These are phyloP conservation scores for Lacerta viridis DNA, from an alignment of 2,797 vertebrate species.

Conservation along the genomic window DNA sequence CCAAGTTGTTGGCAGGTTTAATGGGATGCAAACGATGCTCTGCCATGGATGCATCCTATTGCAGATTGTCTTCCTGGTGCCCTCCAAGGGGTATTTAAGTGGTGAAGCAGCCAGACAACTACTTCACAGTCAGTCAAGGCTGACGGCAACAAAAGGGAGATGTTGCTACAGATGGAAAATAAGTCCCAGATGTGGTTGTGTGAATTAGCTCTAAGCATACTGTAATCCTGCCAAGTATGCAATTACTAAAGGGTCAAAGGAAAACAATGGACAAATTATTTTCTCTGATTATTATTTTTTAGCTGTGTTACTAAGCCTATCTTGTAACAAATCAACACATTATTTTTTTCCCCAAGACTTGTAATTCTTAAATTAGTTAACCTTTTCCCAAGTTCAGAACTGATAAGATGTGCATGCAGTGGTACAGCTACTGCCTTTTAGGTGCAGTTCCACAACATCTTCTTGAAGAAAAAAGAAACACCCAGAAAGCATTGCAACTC, in stretches of 20 bases:
- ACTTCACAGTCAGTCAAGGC: neutral
- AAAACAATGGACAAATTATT: slow-evolving; percentile 36
- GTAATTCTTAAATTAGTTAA: slow-evolving; percentile 32
- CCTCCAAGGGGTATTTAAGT: neutral
- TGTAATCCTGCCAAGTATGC: slow-evolving; percentile 20
- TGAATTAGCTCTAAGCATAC: slow-evolving; percentile 22
- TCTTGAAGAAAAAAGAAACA: neutral
- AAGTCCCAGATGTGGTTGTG: slow-evolving; percentile 38
- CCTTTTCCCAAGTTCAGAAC: neutral
- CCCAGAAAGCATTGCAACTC: neutral
- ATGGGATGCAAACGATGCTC: neutral
- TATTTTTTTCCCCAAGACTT: slow-evolving; percentile 18
- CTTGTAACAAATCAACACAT: neutral
- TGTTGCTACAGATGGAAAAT: slow-evolving; percentile 30
- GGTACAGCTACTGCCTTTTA: neutral
- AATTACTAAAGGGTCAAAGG: slow-evolving; percentile 32
- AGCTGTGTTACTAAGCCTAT: slow-evolving; percentile 14
- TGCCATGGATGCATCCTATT: neutral
- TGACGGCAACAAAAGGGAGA: slow-evolving; percentile 7
- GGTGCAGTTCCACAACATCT: neutral
- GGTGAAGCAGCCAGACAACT: slow-evolving; percentile 6
- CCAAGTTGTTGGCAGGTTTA: neutral
- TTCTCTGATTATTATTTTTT: neutral
- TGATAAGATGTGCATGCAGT: neutral
- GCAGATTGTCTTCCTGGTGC: neutral